Evolutionary conservation across 2,113 vertebrate species (phyloP).

Genomic region (Puma concolor): DNA sequence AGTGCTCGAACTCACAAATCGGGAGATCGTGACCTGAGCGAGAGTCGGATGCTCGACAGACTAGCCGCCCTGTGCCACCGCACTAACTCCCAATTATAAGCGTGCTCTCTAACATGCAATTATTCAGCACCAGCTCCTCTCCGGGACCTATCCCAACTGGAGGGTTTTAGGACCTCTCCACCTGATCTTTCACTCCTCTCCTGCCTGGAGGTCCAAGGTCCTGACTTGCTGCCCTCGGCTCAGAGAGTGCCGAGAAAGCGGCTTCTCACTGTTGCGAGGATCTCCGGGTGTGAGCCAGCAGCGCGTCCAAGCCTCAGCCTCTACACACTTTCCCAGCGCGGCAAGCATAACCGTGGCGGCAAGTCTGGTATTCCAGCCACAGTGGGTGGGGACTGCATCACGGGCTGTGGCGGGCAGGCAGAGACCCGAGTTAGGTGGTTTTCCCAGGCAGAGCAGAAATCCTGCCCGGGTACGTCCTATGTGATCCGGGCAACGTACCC

Average conservation of each 20-base stretch:
- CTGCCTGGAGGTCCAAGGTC: background rate
- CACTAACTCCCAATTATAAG: background rate
- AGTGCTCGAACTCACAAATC: too few species aligned
- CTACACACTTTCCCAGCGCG: accelerated
- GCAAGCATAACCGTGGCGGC: background rate
- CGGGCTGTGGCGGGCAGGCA: accelerated
- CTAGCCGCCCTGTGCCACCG: too few species aligned
- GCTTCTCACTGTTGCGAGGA: accelerated
- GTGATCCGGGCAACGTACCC: background rate
- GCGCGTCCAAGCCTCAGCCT: accelerated
- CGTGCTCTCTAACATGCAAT: background rate
- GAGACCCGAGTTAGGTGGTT: background rate
- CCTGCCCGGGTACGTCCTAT: accelerated
- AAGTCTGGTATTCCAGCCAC: background rate
- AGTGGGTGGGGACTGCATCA: background rate
- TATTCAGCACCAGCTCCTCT: background rate
- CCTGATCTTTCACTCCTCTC: background rate
- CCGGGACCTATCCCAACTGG: background rate
- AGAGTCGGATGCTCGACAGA: too few species aligned
- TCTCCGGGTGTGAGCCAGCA: accelerated
- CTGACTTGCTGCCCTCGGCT: background rate
- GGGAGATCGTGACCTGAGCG: too few species aligned
- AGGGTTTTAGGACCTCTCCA: background rate
- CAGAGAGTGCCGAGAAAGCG: background rate
- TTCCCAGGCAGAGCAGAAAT: background rate